These are phyloP conservation scores for Dexiosoma caninum DNA, from an alignment of 2,888 invertebrate species.

Conservation along the genomic window DNA sequence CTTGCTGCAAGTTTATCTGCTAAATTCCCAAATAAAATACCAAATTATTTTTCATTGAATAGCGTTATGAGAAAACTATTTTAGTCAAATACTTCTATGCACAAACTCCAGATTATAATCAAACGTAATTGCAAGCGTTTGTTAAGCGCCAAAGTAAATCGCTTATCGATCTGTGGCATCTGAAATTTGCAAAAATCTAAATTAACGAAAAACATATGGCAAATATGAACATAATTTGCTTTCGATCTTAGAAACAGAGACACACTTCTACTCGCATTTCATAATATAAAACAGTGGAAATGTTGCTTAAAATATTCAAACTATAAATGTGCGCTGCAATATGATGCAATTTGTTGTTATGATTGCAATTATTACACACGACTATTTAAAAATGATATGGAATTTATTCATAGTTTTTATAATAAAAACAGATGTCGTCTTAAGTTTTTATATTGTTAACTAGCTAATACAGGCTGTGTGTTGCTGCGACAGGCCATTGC, in stretches of 20 bases:
- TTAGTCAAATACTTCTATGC: background rate
- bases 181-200: background rate
- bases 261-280: background rate
- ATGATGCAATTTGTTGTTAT: constrained; percentile 58
- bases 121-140: background rate
- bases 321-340: background rate
- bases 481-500: no score
- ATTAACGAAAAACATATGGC: constrained; percentile 27
- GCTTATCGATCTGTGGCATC: constrained; percentile 31
- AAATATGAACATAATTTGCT: constrained; percentile 1
- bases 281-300: background rate
- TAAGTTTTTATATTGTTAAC: no score
- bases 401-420: constrained; percentile 22
- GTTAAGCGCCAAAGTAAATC: background rate
- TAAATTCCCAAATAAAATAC: background rate
- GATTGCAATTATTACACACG: constrained; percentile 47
- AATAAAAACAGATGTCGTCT: constrained; percentile 40
- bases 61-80: constrained; percentile 13
- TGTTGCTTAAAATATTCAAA: background rate
- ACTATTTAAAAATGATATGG: background rate
- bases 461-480: no score
- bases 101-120: constrained; percentile 20
- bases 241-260: background rate
- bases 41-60: background rate
- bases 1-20: background rate